Evolutionary conservation across 64 coral and sea anemone species (phyloP).

Genomic region (Dendronephthya gigantea): DNA sequence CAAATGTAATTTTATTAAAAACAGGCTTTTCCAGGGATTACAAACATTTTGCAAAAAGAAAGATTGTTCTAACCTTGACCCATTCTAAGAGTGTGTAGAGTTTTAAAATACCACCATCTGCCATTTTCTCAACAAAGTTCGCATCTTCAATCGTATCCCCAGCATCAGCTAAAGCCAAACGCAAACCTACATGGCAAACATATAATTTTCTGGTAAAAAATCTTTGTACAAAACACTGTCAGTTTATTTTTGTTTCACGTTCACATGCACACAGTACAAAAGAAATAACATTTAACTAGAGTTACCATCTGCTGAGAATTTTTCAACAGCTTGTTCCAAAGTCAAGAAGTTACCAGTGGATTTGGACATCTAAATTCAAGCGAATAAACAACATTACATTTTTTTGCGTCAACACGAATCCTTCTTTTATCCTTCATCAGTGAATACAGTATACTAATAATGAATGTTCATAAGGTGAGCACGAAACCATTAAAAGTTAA

Average conservation of each 20-base stretch:
- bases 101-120: constrained; percentile 83
- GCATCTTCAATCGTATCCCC: constrained; percentile 95
- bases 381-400: background rate
- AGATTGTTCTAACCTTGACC: constrained; percentile 57
- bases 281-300: background rate
- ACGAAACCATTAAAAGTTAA: background rate
- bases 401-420: too few species aligned
- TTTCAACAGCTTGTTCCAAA: constrained; percentile 61
- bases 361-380: constrained; percentile 75
- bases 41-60: too few species aligned
- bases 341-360: constrained; percentile 94
- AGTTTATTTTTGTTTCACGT: too few species aligned
- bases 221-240: too few species aligned
- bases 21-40: background rate
- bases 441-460: too few species aligned
- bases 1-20: too few species aligned
- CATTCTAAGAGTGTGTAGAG: constrained; percentile 83
- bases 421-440: too few species aligned
- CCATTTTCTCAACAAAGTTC: constrained; percentile 97
- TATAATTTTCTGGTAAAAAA: background rate
- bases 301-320: constrained; percentile 94
- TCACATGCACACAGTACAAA: background rate
- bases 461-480: too few species aligned
- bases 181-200: constrained; percentile 53
- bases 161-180: constrained; percentile 81